Evolutionary conservation across 2,888 invertebrate genomes (phyloP).

Genomic region (Hyalella azteca): DNA sequence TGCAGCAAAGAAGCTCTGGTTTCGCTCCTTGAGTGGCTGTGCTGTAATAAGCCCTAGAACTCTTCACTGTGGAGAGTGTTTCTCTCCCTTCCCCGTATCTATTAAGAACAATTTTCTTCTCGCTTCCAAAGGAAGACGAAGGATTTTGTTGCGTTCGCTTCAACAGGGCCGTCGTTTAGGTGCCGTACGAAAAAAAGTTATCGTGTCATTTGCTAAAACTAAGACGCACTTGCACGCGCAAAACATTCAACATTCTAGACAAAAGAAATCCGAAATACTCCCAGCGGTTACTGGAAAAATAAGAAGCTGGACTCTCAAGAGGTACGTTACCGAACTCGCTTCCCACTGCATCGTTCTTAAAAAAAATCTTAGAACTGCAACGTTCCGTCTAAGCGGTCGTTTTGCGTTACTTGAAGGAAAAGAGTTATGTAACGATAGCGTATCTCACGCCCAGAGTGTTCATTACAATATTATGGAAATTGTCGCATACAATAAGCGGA

Average conservation of each 20-base stretch:
- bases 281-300: too few species aligned
- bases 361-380: too few species aligned
- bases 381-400: too few species aligned
- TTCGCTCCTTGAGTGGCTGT: neutral
- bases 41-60: constrained; percentile 18
- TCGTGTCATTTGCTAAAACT: constrained; percentile 20
- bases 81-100: neutral
- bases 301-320: too few species aligned
- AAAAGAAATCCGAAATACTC: too few species aligned
- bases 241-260: constrained; percentile 35
- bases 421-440: too few species aligned
- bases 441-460: too few species aligned
- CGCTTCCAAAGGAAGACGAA: constrained; percentile 31
- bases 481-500: too few species aligned
- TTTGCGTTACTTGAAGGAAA: too few species aligned
- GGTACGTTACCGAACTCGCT: too few species aligned
- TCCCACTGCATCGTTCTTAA: too few species aligned
- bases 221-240: constrained; percentile 1
- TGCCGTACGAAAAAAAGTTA: constrained; percentile 5
- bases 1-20: constrained; percentile 20
- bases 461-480: too few species aligned
- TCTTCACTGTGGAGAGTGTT: neutral
- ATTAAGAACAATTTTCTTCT: constrained; percentile 29
- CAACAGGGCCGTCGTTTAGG: constrained; percentile 23
- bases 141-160: constrained; percentile 22